A percentile compares a stretch with the other conserved stretches of the same genome.
These are phyloP conservation scores for Zonitis immaculata DNA, from an alignment of 2,888 invertebrate species.

Conservation along the genomic window DNA sequence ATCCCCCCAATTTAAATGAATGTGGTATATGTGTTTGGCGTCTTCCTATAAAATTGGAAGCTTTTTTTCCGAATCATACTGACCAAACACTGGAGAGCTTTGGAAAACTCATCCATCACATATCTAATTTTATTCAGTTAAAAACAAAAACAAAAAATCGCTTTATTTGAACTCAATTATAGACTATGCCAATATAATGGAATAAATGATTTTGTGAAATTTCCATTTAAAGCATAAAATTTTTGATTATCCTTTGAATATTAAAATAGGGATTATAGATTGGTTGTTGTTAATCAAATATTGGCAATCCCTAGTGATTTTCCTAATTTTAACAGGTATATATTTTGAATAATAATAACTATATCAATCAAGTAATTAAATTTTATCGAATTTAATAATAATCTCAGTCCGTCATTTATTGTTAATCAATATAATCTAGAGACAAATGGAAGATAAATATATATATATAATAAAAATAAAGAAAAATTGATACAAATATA, in stretches of 20 bases:
- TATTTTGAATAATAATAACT: background rate
- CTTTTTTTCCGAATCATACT: background rate
- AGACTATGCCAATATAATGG: too few relatives aligned
- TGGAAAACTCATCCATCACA: constrained; percentile 14
- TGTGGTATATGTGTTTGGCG: constrained; percentile 10
- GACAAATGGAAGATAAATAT: too few relatives aligned
- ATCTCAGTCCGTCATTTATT: background rate
- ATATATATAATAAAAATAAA: too few relatives aligned
- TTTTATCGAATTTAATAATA: too few relatives aligned
- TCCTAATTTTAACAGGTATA: background rate
- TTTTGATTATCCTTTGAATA: background rate
- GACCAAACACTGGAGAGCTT: background rate
- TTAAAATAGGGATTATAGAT: background rate
- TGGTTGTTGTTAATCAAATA: background rate
- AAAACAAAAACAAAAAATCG: too few relatives aligned
- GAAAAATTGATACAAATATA: background rate
- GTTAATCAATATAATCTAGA: background rate
- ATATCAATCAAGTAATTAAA: too few relatives aligned
- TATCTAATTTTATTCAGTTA: constrained; percentile 10
- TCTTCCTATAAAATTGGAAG: constrained; percentile 9
- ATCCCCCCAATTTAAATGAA: constrained; percentile 23
- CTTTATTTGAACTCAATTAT: too few relatives aligned
- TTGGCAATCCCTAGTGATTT: background rate
- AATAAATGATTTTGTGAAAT: too few relatives aligned
- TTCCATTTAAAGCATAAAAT: too few relatives aligned